Evolutionary conservation across 1,140 invertebrate species (phyloP).

Genomic region (Belonocnema kinseyi): DNA sequence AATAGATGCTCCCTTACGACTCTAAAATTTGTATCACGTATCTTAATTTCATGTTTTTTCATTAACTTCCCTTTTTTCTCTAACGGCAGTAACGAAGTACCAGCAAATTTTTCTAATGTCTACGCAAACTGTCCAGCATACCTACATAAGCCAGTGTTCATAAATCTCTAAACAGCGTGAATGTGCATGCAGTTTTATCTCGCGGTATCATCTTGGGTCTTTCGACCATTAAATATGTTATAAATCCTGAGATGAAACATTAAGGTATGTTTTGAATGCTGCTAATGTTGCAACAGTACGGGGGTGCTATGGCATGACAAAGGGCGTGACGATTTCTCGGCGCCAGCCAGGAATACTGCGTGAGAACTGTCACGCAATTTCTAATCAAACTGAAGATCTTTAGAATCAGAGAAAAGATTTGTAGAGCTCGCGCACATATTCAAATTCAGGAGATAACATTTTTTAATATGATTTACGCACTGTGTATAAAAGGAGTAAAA

Average conservation of each 20-base stretch:
- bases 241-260: constrained; percentile 63
- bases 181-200: constrained; percentile 56
- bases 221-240: constrained; percentile 64
- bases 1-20: no score
- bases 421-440: background rate
- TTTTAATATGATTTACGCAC: no score
- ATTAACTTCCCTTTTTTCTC: background rate
- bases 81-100: constrained; percentile 57
- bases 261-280: constrained; percentile 60
- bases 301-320: background rate
- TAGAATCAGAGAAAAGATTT: background rate
- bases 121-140: constrained; percentile 56
- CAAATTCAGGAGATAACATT: no score
- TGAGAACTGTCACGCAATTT: background rate
- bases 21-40: no score
- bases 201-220: constrained; percentile 53
- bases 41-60: background rate
- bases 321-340: background rate
- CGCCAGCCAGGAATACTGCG: constrained; percentile 9
- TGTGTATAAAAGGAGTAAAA: no score
- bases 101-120: constrained; percentile 61
- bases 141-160: constrained; percentile 49
- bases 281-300: constrained; percentile 48
- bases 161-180: constrained; percentile 64
- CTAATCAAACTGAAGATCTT: constrained; percentile 5